A percentile compares a stretch with the other conserved stretches of the same genome.
Conservation (phyloP, 2,888 invertebrate genomes). For the Drosophila emarginata region DNA sequence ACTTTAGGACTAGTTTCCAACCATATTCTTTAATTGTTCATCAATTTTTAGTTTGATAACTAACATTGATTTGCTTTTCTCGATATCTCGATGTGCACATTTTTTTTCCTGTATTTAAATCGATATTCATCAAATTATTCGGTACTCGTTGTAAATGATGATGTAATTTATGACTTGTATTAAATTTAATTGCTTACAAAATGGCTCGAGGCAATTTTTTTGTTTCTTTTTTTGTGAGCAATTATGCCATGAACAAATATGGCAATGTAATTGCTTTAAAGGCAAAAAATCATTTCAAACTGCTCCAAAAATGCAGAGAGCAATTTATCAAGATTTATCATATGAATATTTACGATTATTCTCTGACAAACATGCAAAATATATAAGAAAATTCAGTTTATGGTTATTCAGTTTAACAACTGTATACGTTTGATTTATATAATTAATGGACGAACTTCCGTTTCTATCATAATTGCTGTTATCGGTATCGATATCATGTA, state of each 20-base stretch:
- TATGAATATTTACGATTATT: slow-evolving; percentile 5
- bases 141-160: slow-evolving; percentile 52
- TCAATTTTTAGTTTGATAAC: too few relatives aligned
- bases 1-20: too few relatives aligned
- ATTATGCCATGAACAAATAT: slow-evolving; percentile 72
- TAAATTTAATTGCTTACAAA: slow-evolving; percentile 59
- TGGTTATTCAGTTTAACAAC: not conserved
- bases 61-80: too few relatives aligned
- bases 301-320: slow-evolving; percentile 9
- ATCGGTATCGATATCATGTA: too few relatives aligned
- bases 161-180: slow-evolving; percentile 71
- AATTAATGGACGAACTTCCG: too few relatives aligned
- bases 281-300: slow-evolving; percentile 12
- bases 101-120: too few relatives aligned
- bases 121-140: too few relatives aligned
- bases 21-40: too few relatives aligned
- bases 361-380: not conserved
- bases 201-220: slow-evolving; percentile 17
- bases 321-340: slow-evolving; percentile 4
- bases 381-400: not conserved
- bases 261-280: slow-evolving; percentile 63
- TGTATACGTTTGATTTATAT: not conserved
- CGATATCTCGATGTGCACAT: too few relatives aligned
- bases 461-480: too few relatives aligned
- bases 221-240: slow-evolving; percentile 32